phyloP scores from a whole-genome alignment of 1,140 invertebrate species.

The Ganaspis sp. region DNA sequence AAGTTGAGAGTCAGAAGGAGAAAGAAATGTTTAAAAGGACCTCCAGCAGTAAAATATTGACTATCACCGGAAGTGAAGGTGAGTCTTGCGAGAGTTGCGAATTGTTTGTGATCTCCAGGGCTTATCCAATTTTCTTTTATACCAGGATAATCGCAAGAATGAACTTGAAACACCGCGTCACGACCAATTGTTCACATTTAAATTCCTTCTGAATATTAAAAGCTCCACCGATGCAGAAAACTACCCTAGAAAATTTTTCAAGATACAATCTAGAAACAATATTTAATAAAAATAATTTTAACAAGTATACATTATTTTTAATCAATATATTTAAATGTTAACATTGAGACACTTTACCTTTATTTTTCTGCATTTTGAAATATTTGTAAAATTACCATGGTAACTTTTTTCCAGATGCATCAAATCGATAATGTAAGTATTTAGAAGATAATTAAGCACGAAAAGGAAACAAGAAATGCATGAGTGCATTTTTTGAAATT shows the following conservation, averaged over 20 bases:
- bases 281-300: too few species aligned
- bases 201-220: slow-evolving; percentile 5
- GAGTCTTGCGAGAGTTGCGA: neutral
- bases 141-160: slow-evolving; percentile 5
- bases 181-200: neutral
- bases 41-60: neutral
- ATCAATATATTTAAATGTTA: too few species aligned
- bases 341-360: too few species aligned
- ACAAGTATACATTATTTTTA: too few species aligned
- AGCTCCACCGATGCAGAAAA: neutral
- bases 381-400: too few species aligned
- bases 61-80: neutral
- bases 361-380: too few species aligned
- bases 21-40: neutral
- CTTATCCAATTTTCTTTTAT: slow-evolving; percentile 17
- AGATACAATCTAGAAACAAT: neutral
- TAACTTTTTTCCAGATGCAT: too few species aligned
- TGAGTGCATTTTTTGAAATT: neutral
- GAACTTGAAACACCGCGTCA: neutral
- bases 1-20: neutral
- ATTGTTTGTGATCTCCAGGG: neutral
- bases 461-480: neutral
- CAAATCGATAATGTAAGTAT: neutral
- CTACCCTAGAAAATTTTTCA: neutral
- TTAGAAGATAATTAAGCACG: too few species aligned